Conservation (phyloP, 2,888 invertebrate species). For the Itoplectis maculator region DNA sequence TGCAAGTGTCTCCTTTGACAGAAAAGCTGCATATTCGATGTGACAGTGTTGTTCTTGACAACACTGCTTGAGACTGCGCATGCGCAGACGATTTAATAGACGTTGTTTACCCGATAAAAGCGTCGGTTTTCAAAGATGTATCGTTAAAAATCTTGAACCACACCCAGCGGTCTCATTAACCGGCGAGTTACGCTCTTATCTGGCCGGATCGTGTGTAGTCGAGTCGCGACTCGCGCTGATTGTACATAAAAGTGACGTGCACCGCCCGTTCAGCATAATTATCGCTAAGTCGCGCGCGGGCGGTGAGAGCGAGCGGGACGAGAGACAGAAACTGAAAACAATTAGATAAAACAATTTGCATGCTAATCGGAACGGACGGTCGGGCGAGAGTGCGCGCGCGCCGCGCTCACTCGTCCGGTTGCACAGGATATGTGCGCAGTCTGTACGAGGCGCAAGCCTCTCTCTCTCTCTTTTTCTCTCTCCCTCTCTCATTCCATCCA, state of each 20-base stretch:
- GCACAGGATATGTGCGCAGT: slow-evolving; percentile 1
- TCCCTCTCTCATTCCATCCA: no score
- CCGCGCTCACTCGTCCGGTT: slow-evolving; percentile 1
- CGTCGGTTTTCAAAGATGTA: neutral
- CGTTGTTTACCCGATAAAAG: neutral
- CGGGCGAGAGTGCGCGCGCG: slow-evolving; percentile 32
- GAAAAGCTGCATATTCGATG: no score
- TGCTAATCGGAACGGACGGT: slow-evolving; percentile 70
- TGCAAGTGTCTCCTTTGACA: no score
- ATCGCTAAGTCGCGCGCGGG: slow-evolving; percentile 52
- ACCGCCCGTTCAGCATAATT: slow-evolving; percentile 58
- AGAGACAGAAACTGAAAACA: slow-evolving; percentile 61
- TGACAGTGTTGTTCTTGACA: no score
- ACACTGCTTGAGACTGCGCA: neutral
- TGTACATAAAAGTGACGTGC: slow-evolving; percentile 50
- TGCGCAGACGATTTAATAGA: neutral
- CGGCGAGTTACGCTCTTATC: slow-evolving; percentile 38
- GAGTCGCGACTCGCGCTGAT: slow-evolving; percentile 38
- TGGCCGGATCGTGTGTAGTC: slow-evolving; percentile 1
- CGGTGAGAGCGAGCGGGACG: slow-evolving; percentile 6
- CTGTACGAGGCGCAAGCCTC: slow-evolving; percentile 12
- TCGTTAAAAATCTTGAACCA: slow-evolving; percentile 37
- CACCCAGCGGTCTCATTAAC: slow-evolving; percentile 51
- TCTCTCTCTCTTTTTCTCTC: no score
- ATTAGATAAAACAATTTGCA: slow-evolving; percentile 73